phyloP scores from a whole-genome alignment of 2,888 invertebrate species.

The Folsomia candida region DNA sequence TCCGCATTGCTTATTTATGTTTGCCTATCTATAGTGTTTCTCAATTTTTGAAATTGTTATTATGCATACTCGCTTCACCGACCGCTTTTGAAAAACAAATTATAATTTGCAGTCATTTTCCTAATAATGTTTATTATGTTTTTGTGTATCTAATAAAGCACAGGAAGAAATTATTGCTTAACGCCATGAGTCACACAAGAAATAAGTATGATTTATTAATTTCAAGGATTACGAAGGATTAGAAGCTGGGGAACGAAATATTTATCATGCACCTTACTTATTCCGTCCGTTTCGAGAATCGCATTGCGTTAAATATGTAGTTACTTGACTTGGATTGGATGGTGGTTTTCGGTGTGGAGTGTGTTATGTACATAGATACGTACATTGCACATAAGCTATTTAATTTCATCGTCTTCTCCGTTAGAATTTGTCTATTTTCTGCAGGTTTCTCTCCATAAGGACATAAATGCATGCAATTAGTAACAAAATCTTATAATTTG shows the following conservation, averaged over 20 bases:
- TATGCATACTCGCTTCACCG: no score
- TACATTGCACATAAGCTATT: neutral
- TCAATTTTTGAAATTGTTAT: no score
- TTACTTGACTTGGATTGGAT: no score
- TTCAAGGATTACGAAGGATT: neutral
- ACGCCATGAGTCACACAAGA: neutral
- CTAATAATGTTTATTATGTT: neutral
- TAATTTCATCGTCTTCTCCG: neutral
- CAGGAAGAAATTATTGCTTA: neutral
- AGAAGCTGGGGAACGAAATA: neutral
- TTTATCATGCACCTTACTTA: neutral
- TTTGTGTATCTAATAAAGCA: neutral
- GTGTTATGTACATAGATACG: neutral
- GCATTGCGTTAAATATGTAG: no score
- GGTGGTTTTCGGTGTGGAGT: neutral
- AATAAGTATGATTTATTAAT: neutral
- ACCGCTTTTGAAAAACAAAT: neutral
- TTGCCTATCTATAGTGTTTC: no score
- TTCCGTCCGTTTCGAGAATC: neutral
- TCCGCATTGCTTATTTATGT: no score
- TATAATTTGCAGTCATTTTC: neutral
- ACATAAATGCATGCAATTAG: neutral
- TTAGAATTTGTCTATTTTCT: neutral
- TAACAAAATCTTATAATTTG: neutral
- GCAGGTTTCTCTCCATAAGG: neutral